Percentiles rank a stretch among this genome's conserved stretches.
phyloP scores from a whole-genome alignment of 2,113 vertebrate genomes.

The Gnathonemus longibarbis region DNA sequence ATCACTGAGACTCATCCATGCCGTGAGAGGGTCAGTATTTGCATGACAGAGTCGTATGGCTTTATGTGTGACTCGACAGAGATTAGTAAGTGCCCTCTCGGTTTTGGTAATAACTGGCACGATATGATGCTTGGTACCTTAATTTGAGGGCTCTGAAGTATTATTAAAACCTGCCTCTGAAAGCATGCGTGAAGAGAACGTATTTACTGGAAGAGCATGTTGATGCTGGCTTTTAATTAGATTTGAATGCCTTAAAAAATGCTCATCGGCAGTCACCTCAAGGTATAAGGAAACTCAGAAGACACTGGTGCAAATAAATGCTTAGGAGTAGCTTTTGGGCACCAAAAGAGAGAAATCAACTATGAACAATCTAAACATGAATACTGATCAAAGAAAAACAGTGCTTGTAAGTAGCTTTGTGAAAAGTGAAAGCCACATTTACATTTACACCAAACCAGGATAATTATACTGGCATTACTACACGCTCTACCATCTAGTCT shows the following conservation, averaged over 20 bases:
- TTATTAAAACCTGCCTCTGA: not conserved
- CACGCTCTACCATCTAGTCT: not conserved
- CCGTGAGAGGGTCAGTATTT: slow-evolving; percentile 82
- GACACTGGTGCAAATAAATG: not conserved
- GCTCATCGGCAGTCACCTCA: not conserved
- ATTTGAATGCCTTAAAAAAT: not conserved
- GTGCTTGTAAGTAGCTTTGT: not conserved
- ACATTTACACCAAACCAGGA: not conserved
- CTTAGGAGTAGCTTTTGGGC: not conserved
- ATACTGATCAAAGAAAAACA: not conserved
- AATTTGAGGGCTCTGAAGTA: not conserved
- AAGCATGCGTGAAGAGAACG: not conserved
- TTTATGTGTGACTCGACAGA: not conserved
- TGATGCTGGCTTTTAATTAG: not conserved
- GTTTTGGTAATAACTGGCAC: not conserved
- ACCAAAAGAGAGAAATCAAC: not conserved
- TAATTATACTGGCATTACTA: not conserved
- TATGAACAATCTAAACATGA: not conserved
- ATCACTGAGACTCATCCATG: slow-evolving; percentile 78
- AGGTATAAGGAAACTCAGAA: not conserved
- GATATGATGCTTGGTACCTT: not conserved
- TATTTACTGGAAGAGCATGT: not conserved
- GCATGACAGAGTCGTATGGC: not conserved
- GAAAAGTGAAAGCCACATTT: not conserved
- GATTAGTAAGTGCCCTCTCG: not conserved